Conservation (phyloP, 2,113 vertebrate species). For the Gadus chalcogrammus region DNA sequence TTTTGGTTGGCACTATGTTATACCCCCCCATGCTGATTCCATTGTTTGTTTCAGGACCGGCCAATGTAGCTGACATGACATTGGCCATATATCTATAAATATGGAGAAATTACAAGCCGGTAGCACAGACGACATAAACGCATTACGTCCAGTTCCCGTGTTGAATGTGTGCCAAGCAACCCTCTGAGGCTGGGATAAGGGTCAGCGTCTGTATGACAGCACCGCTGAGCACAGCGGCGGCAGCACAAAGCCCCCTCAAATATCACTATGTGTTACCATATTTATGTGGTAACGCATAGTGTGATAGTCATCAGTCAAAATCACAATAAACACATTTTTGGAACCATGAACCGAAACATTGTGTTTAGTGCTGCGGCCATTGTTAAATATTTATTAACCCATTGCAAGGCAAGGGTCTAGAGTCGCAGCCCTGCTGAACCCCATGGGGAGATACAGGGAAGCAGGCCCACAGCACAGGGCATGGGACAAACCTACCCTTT, state of each 20-base stretch:
- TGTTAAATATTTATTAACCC: no score
- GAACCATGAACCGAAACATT: no score
- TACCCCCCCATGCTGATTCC: not conserved
- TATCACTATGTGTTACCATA: not conserved
- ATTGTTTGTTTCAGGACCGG: not conserved
- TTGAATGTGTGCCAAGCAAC: constrained; percentile 2
- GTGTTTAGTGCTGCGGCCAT: no score
- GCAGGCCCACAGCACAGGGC: no score
- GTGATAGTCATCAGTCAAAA: not conserved
- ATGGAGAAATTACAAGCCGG: constrained; percentile 6
- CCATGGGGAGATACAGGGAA: no score
- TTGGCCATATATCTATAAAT: constrained; percentile 6
- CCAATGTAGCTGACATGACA: not conserved
- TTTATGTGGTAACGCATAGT: not conserved
- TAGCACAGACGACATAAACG: not conserved
- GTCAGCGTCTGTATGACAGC: not conserved
- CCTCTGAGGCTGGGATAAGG: constrained; percentile 1
- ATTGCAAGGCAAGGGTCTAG: no score
- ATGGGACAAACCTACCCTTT: no score
- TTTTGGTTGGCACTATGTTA: no score
- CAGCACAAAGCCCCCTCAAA: no score
- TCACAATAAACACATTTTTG: no score
- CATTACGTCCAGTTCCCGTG: constrained; percentile 19
- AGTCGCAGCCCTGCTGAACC: no score
- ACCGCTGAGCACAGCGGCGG: not conserved